A percentile compares a stretch with the other conserved stretches of the same genome.
phyloP scores from a whole-genome alignment of 2,888 invertebrate species.

The Andrena trimmerana region DNA sequence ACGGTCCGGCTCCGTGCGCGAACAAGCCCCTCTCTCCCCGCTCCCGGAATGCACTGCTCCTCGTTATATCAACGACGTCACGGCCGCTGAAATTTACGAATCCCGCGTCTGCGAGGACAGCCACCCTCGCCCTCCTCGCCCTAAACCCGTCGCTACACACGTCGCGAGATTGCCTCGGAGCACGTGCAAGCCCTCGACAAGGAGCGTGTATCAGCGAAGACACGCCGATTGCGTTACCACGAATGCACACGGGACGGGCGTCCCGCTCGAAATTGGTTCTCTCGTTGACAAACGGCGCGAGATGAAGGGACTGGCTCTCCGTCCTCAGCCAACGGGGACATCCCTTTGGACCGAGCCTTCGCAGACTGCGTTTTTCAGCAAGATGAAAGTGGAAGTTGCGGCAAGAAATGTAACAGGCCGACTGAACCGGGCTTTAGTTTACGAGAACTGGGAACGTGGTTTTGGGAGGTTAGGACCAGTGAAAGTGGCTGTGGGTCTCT shows the following conservation, averaged over 20 bases:
- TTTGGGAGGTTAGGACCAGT: neutral
- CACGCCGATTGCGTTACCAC: conserved; percentile 55
- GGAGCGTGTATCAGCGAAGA: conserved; percentile 34
- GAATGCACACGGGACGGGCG: conserved; percentile 42
- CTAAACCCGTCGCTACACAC: conserved; percentile 34
- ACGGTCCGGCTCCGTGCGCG: conserved; percentile 74
- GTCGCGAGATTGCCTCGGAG: conserved; percentile 58
- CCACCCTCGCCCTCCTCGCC: neutral
- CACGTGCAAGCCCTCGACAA: conserved; percentile 50
- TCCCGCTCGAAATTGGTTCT: conserved; percentile 47
- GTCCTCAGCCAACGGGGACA: neutral
- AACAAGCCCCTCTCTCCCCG: conserved; percentile 52
- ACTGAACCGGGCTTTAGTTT: neutral
- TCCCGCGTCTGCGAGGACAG: conserved; percentile 45
- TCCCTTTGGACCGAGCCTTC: neutral
- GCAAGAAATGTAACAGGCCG: neutral
- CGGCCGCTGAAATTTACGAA: conserved; percentile 65
- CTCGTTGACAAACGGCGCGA: conserved; percentile 44
- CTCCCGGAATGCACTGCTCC: conserved; percentile 58
- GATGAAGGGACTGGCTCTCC: neutral
- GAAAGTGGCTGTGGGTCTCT: too few relatives aligned
- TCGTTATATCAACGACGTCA: conserved; percentile 68
- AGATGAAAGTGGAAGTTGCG: conserved; percentile 1
- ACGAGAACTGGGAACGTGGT: neutral
- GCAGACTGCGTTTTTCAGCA: neutral